These are phyloP conservation scores for Corvus cornix DNA, from an alignment of 2,113 vertebrate species.

Conservation along the genomic window DNA sequence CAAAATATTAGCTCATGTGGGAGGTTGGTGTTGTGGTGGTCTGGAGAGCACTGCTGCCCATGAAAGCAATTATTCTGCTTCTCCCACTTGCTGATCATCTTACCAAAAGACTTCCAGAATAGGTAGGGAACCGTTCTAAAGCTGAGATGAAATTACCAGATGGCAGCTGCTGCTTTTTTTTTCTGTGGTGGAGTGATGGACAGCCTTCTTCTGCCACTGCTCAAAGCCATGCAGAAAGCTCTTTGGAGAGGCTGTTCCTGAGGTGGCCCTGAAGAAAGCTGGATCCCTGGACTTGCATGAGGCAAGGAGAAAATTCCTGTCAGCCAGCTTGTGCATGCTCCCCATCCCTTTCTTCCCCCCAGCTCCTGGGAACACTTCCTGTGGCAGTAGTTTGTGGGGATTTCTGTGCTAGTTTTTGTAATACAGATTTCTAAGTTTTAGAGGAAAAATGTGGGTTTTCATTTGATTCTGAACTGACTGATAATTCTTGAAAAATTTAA, in stretches of 20 bases:
- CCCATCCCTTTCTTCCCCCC: not conserved
- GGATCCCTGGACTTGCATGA: not conserved
- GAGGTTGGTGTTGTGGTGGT: not conserved
- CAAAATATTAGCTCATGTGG: not conserved
- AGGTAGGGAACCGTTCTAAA: not conserved
- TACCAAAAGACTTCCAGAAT: not conserved
- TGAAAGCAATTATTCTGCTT: not conserved
- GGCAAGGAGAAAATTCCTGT: not conserved
- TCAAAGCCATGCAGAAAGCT: not conserved
- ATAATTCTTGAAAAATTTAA: not conserved
- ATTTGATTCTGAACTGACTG: not conserved
- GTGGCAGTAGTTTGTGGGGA: not conserved
- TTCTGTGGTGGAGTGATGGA: not conserved
- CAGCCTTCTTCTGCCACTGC: not conserved
- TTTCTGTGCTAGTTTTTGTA: not conserved
- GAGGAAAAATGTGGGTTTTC: not conserved
- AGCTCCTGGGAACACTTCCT: not conserved
- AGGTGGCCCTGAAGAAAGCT: not conserved
- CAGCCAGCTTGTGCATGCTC: not conserved
- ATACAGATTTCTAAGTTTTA: not conserved
- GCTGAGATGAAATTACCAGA: not conserved
- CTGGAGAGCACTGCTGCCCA: not conserved
- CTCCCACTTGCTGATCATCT: fast-evolving
- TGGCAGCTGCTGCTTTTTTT: not conserved
- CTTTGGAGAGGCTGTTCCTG: not conserved